Evolutionary conservation across 1,140 invertebrate genomes (phyloP).

Genomic region (Papilio glaucus): DNA sequence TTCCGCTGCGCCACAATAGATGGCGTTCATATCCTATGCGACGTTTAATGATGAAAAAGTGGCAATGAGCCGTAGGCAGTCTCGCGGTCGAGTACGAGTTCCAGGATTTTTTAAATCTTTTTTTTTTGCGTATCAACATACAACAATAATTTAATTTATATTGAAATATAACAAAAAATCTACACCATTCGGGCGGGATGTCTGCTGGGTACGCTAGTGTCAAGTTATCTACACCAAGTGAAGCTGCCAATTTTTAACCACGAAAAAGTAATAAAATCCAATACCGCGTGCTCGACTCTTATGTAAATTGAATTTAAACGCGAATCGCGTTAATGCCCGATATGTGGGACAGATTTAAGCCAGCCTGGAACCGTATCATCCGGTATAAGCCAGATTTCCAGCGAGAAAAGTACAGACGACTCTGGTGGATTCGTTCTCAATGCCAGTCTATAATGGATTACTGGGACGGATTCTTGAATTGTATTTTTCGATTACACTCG

Average conservation of each 20-base stretch:
- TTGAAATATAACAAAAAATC: no score
- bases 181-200: no score
- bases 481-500: neutral
- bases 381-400: slow-evolving; percentile 15
- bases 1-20: no score
- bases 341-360: slow-evolving; percentile 10
- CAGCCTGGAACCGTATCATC: slow-evolving; percentile 1
- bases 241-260: neutral
- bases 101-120: no score
- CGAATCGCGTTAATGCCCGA: slow-evolving; percentile 3
- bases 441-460: slow-evolving; percentile 17
- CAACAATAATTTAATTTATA: no score
- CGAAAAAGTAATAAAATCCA: neutral
- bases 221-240: no score
- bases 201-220: no score
- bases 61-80: no score
- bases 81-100: no score
- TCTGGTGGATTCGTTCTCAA: slow-evolving; percentile 6
- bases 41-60: no score
- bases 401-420: slow-evolving; percentile 18
- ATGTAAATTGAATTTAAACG: slow-evolving; percentile 12
- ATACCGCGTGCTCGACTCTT: neutral
- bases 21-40: no score
- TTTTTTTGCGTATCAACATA: no score
- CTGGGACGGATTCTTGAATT: neutral